These are phyloP conservation scores for Willisornis vidua DNA, from an alignment of 2,113 vertebrate species.

Conservation along the genomic window DNA sequence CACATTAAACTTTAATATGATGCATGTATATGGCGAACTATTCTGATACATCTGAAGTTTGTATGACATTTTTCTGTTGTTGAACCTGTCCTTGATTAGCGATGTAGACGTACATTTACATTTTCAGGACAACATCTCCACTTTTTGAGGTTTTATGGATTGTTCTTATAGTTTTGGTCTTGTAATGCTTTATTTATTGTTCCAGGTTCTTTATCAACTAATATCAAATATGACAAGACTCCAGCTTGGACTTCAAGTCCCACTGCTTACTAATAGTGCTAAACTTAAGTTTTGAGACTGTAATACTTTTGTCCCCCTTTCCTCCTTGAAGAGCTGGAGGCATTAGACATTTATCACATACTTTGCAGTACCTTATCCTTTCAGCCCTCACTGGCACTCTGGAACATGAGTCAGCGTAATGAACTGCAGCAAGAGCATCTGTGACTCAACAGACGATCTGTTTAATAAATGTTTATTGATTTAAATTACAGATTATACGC, in stretches of 20 bases:
- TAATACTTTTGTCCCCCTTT: not conserved
- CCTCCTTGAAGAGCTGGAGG: not conserved
- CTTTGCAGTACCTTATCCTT: not conserved
- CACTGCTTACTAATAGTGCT: not conserved
- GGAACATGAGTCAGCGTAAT: not conserved
- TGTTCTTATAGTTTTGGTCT: not conserved
- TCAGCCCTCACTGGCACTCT: not conserved
- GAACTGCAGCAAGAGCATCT: slow-evolving; percentile 9
- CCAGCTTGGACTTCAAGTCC: not conserved
- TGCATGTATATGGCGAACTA: not conserved
- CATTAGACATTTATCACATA: not conserved
- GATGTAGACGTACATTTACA: not conserved
- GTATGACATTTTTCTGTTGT: not conserved
- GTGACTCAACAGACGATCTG: not conserved
- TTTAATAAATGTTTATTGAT: slow-evolving; percentile 52
- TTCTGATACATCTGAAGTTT: not conserved
- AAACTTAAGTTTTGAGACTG: not conserved
- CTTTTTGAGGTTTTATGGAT: not conserved
- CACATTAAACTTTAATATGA: not conserved
- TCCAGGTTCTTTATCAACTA: not conserved
- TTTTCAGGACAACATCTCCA: not conserved
- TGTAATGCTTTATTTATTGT: not conserved
- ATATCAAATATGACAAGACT: not conserved
- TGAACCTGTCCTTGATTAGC: not conserved
- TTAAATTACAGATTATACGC: slow-evolving; percentile 32